phyloP scores from a whole-genome alignment of 2,797 vertebrate species.

The Typhlichthys eigenmanni region DNA sequence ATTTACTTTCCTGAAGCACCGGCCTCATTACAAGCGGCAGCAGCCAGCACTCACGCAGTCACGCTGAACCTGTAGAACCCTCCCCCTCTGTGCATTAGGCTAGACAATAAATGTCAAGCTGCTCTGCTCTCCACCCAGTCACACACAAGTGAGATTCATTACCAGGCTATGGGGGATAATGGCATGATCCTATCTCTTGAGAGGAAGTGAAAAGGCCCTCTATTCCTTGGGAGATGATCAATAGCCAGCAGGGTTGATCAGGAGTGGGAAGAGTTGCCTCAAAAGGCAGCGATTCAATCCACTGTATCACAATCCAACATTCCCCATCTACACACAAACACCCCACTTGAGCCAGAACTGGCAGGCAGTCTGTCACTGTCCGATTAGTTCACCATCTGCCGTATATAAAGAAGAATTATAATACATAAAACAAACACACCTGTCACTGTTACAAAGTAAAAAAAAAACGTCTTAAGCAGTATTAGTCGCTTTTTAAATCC shows the following conservation, averaged over 20 bases:
- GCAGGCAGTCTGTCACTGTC: slow-evolving; percentile 20
- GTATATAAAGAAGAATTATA: slow-evolving; percentile 1
- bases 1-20: slow-evolving; percentile 41
- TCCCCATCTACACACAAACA: slow-evolving; percentile 6
- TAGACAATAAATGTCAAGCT: slow-evolving; percentile 79
- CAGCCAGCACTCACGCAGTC: slow-evolving; percentile 51
- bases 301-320: slow-evolving; percentile 17
- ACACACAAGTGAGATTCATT: slow-evolving; percentile 76
- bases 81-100: slow-evolving; percentile 66
- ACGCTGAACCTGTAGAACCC: slow-evolving; percentile 58
- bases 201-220: slow-evolving; percentile 69
- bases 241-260: slow-evolving; percentile 66
- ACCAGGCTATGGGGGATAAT: slow-evolving; percentile 65
- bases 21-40: slow-evolving; percentile 59
- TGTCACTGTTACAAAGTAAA: slow-evolving; percentile 33
- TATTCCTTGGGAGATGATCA: slow-evolving; percentile 73
- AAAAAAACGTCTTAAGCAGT: slow-evolving; percentile 27
- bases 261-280: slow-evolving; percentile 47
- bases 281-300: slow-evolving; percentile 35
- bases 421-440: slow-evolving; percentile 11
- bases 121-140: slow-evolving; percentile 58
- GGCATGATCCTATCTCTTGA: slow-evolving; percentile 66
- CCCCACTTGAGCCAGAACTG: slow-evolving; percentile 12
- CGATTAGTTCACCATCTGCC: slow-evolving; percentile 26
- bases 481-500: slow-evolving; percentile 38